Evolutionary conservation across 2,797 vertebrate species (phyloP).

Genomic region (Cynodonichthys magdalenae): DNA sequence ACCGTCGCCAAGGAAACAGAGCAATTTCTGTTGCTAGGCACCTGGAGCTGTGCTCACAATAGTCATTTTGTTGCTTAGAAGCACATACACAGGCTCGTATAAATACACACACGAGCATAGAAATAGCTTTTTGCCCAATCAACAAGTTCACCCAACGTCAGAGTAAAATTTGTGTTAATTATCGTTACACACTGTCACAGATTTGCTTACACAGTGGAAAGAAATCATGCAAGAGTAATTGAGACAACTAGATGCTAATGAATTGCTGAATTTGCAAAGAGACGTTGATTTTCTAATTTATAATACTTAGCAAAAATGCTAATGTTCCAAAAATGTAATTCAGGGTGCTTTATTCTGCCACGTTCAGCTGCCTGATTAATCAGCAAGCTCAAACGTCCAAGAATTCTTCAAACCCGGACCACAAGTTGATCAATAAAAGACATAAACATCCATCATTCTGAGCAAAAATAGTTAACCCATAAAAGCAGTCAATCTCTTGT

Average conservation of each 20-base stretch:
- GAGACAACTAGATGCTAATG: constrained; percentile 60
- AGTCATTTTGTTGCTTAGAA: constrained; percentile 82
- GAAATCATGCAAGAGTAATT: constrained; percentile 53
- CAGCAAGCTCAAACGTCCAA: constrained; percentile 43
- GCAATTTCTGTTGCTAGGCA: constrained; percentile 83
- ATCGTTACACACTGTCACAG: constrained; percentile 36
- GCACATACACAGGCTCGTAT: constrained; percentile 40
- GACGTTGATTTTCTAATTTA: constrained; percentile 67
- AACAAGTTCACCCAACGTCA: constrained; percentile 66
- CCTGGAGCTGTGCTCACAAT: constrained; percentile 83
- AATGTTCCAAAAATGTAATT: constrained; percentile 68
- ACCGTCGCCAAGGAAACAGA: constrained; percentile 87
- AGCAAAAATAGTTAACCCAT: constrained; percentile 75
- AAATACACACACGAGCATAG: constrained; percentile 53
- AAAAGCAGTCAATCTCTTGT: constrained; percentile 73
- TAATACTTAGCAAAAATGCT: constrained; percentile 70
- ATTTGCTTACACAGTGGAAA: constrained; percentile 59
- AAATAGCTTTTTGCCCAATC: constrained; percentile 60
- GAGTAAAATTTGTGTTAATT: constrained; percentile 55
- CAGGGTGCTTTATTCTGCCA: constrained; percentile 60
- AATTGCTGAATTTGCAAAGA: constrained; percentile 68
- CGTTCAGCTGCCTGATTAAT: constrained; percentile 67
- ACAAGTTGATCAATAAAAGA: constrained; percentile 75
- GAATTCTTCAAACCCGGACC: constrained; percentile 61
- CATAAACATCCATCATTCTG: constrained; percentile 79